Evolutionary conservation across 23 tunicate species (phyloP).

Genomic region (Botrylloides violaceus): DNA sequence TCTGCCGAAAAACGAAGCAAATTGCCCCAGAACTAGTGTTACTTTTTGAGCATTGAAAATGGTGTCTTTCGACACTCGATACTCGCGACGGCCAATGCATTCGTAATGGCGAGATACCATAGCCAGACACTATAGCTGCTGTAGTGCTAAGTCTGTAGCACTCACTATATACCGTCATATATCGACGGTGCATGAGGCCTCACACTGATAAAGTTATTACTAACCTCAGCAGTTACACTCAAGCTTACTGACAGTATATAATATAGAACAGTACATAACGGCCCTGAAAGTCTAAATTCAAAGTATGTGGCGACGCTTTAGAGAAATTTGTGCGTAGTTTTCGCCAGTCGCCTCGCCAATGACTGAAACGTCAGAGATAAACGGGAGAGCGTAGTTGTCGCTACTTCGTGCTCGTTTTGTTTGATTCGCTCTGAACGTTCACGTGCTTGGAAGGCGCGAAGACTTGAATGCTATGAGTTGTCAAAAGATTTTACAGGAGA

Average conservation of each 20-base stretch:
- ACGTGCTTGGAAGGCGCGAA: constrained; percentile 92
- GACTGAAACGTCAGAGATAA: constrained; percentile 75
- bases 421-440: constrained; percentile 58
- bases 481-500: no score
- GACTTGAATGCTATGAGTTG: constrained; percentile 31
- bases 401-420: constrained; percentile 17
- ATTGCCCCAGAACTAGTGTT: not conserved
- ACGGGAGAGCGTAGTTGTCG: constrained; percentile 43
- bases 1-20: not conserved
- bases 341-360: constrained; percentile 48
- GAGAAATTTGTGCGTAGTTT: constrained; percentile 31
- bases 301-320: not conserved
- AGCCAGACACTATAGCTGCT: not conserved
- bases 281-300: constrained; percentile 6
- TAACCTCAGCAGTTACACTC: not conserved
- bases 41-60: not conserved
- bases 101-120: constrained; percentile 19
- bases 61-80: not conserved
- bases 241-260: constrained; percentile 3
- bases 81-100: constrained; percentile 2
- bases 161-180: constrained; percentile 8
- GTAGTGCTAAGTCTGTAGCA: not conserved
- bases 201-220: constrained; percentile 1
- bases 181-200: not conserved
- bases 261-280: constrained; percentile 9